These are phyloP conservation scores for Atta colombica DNA, from an alignment of 1,140 invertebrate species.

Conservation along the genomic window DNA sequence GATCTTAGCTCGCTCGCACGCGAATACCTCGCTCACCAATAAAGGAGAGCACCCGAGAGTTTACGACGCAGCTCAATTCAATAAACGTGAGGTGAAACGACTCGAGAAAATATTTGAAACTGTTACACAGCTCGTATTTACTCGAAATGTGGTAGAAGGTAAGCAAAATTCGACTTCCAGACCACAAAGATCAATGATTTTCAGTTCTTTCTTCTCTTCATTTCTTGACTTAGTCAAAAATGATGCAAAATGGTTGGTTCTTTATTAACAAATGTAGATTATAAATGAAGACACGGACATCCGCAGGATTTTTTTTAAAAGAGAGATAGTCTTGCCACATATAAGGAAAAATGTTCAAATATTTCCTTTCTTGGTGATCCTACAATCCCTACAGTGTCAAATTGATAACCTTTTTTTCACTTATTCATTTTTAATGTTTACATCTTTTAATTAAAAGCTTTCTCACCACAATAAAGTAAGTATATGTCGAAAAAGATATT, in stretches of 20 bases:
- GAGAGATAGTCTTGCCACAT: too few species aligned
- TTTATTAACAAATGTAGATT: not conserved
- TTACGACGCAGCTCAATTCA: conserved; percentile 50
- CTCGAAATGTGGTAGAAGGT: not conserved
- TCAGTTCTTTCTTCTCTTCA: not conserved
- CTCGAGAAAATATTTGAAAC: conserved; percentile 49
- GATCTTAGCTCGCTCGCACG: conserved; percentile 43
- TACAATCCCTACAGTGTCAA: too few species aligned
- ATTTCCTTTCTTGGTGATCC: too few species aligned
- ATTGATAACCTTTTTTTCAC: too few species aligned
- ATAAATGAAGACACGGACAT: too few species aligned
- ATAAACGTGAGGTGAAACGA: conserved; percentile 45
- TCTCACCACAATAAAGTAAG: too few species aligned
- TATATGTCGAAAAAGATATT: too few species aligned
- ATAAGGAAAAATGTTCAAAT: too few species aligned
- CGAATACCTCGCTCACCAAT: conserved; percentile 56
- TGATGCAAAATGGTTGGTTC: not conserved
- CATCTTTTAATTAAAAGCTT: too few species aligned
- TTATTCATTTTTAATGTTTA: too few species aligned
- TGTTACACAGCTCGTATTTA: conserved; percentile 18
- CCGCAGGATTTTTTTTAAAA: too few species aligned
- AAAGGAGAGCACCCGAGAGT: conserved; percentile 59
- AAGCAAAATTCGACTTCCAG: not conserved
- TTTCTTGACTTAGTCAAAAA: not conserved
- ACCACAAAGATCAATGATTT: not conserved